These are phyloP conservation scores for Psilopsiagon aurifrons DNA, from an alignment of 2,113 vertebrate species.

Conservation along the genomic window DNA sequence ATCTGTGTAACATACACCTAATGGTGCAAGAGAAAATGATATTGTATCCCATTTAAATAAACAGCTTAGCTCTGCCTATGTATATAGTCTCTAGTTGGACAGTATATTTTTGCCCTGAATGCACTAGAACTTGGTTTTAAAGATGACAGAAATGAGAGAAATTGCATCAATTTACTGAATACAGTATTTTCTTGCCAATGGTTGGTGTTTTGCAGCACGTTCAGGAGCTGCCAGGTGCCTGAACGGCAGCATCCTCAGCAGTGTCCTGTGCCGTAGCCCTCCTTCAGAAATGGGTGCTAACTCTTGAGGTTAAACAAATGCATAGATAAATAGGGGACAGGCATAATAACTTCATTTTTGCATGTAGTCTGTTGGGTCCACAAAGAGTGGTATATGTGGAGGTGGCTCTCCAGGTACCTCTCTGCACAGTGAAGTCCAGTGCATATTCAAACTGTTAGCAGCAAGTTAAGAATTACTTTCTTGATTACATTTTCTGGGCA, in stretches of 20 bases:
- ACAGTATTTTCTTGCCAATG: not conserved
- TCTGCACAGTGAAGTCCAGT: not conserved
- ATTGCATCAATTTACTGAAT: not conserved
- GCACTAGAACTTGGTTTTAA: not conserved
- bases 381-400: not conserved
- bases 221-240: not conserved
- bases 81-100: not conserved
- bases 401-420: not conserved
- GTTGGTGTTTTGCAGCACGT: not conserved
- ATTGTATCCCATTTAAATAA: not conserved
- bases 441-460: not conserved
- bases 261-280: not conserved
- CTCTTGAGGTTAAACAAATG: not conserved
- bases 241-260: not conserved
- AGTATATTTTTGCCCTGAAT: not conserved
- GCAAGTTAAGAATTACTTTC: not conserved
- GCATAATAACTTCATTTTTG: accelerated
- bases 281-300: accelerated
- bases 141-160: not conserved
- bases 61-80: not conserved
- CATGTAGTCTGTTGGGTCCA: not conserved
- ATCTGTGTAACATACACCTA: not conserved
- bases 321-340: not conserved
- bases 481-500: not conserved
- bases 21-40: not conserved